Base-by-base conservation (phyloP, 2,113 vertebrate genomes). In the Mobula birostris region DNA sequence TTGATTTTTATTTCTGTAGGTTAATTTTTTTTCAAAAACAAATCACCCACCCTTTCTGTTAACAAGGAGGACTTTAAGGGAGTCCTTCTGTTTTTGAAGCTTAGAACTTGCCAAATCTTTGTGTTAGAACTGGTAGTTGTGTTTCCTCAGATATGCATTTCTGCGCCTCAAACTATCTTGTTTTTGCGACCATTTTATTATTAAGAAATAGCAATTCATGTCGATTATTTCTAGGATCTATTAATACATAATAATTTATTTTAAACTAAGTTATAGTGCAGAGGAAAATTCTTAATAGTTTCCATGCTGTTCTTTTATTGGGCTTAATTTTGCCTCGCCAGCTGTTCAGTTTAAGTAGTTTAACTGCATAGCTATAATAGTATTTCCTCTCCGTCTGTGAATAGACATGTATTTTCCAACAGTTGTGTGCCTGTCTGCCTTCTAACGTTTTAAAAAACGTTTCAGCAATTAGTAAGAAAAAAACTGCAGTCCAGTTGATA, bases 341-440 rank as follows among this genome's bases (percentile, higher is more conserved):
- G 70, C 91, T 93, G 91, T 93, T 93, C 68, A 74, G 68, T 76
- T 40, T 48, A 40, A 48, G 24, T 74, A 93, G 70, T 74, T 93
- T 76, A 74, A 74, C 91, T 74, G 68, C 70, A 29, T 93, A 40
- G 68, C 70, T 93, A 6, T 56, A 90, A 93, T 74, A 36, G 27
- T 5, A 29, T 74, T 72, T 90, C 85, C 85, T 90, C 61, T 29
- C 40, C 15, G 83, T 87, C 83, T 66, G 48, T 12, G 29, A 88
- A 88, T 66, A 63, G 61, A 17, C 4, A 8, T 7, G 7, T 79
- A 66, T 88, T 66, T 66, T 88, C 85, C 85, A 32, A 8, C 85
- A 66, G 14, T 66, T 88, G 58, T 36, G 61, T 5, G 14, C 17
- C 5, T 90, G 61, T 32, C 1, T 32, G n/a, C 3, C 61, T 90